Conservation (phyloP, 2,797 vertebrate species). For the Menidia menidia region DNA sequence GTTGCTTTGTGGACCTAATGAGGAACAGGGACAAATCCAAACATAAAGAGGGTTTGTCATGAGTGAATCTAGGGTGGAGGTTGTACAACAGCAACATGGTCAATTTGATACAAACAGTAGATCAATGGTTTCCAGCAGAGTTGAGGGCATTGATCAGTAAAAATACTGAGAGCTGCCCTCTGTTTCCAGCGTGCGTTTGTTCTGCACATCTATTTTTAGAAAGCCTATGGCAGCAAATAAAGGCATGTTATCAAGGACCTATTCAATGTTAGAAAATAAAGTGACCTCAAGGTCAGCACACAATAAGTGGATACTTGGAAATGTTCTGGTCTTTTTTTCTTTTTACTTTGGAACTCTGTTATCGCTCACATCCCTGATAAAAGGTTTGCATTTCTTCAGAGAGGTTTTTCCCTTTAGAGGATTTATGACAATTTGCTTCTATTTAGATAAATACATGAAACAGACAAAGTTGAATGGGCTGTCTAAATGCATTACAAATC, state of each 20-base stretch:
- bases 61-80: conserved; percentile 47
- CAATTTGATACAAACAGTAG: conserved; percentile 67
- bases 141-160: conserved; percentile 79
- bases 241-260: conserved; percentile 71
- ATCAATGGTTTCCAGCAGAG: conserved; percentile 82
- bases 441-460: conserved; percentile 26
- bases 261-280: conserved; percentile 78
- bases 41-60: conserved; percentile 41
- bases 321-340: conserved; percentile 17
- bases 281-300: conserved; percentile 75
- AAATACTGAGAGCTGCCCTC: conserved; percentile 70
- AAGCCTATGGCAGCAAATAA: conserved; percentile 72
- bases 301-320: conserved; percentile 67
- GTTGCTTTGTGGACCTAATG: conserved; percentile 26
- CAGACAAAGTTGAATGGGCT: conserved; percentile 19
- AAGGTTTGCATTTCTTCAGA: conserved; percentile 27
- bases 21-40: conserved; percentile 31
- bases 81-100: conserved; percentile 61
- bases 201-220: conserved; percentile 77
- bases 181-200: conserved; percentile 76
- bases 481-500: conserved; percentile 44
- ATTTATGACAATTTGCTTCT: conserved; percentile 24
- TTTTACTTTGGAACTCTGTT: conserved; percentile 40
- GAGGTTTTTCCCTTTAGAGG: conserved; percentile 5
- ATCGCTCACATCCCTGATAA: conserved; percentile 27